A percentile compares a stretch with the other conserved stretches of the same genome.
These are phyloP conservation scores for Drosophila bocqueti DNA, from an alignment of 1,140 invertebrate species.

Conservation along the genomic window DNA sequence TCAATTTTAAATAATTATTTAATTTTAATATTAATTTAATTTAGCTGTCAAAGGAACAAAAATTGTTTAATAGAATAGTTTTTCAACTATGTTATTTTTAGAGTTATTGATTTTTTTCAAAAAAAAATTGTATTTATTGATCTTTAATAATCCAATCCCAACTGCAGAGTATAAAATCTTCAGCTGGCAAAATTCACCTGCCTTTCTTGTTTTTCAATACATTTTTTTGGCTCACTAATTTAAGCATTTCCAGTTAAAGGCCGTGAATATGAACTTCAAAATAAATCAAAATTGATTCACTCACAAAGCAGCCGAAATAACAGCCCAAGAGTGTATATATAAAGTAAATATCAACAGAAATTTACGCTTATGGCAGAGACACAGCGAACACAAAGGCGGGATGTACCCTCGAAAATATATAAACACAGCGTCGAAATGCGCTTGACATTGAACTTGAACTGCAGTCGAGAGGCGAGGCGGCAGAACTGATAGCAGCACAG, in stretches of 20 bases:
- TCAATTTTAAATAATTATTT: no score
- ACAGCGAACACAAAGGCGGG: constrained; percentile 45
- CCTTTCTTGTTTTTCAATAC: not conserved
- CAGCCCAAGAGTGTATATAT: constrained; percentile 32
- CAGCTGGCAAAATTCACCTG: no score
- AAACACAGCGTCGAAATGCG: constrained; percentile 69
- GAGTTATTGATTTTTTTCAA: no score
- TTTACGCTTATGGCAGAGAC: constrained; percentile 47
- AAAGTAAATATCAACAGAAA: constrained; percentile 63
- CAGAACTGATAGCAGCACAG: constrained; percentile 33
- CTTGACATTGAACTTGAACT: constrained; percentile 84
- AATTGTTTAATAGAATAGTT: no score
- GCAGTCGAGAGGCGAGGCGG: constrained; percentile 57
- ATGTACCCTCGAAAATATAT: constrained; percentile 31
- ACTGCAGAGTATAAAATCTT: no score
- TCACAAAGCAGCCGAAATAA: constrained; percentile 15
- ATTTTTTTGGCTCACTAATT: not conserved
- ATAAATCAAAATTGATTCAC: constrained; percentile 33
- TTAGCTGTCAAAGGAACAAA: no score
- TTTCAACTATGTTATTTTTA: no score
- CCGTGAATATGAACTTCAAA: constrained; percentile 8
- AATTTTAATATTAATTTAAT: no score
- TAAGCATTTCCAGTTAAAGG: not conserved
- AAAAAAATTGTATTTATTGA: no score
- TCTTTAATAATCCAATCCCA: no score